Conservation (phyloP, 2,113 vertebrate genomes). For the Rousettus leschenaultii region DNA sequence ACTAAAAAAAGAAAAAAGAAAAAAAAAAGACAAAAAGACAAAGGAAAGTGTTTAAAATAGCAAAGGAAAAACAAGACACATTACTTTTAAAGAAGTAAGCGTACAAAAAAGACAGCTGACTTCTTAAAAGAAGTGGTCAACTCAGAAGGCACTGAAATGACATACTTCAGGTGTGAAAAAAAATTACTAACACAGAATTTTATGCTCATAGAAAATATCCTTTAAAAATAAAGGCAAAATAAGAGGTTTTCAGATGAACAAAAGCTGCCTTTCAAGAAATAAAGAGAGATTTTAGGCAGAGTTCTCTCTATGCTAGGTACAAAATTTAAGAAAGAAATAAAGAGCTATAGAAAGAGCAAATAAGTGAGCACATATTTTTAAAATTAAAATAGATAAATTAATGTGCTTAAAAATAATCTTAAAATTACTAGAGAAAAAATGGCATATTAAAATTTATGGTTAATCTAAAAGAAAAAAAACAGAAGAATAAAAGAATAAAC, state of each 20-base stretch:
- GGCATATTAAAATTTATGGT: not conserved
- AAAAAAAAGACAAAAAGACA: not conserved
- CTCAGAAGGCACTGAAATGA: not conserved
- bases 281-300: not conserved
- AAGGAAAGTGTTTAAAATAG: not conserved
- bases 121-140: not conserved
- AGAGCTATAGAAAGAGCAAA: not conserved
- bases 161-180: not conserved
- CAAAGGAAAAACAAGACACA: not conserved
- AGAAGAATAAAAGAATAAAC: not conserved
- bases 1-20: not conserved
- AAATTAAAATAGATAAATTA: not conserved
- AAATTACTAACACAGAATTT: not conserved
- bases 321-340: not conserved
- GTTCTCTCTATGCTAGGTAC: not conserved
- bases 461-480: not conserved
- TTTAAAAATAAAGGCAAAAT: not conserved
- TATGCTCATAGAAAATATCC: not conserved
- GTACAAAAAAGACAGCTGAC: not conserved
- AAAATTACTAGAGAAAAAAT: not conserved
- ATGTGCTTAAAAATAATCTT: not conserved
- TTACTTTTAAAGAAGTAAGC: not conserved
- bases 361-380: not conserved
- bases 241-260: not conserved
- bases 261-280: not conserved